Evolutionary conservation across 2,888 invertebrate species (phyloP).

Genomic region (Melieria picta): DNA sequence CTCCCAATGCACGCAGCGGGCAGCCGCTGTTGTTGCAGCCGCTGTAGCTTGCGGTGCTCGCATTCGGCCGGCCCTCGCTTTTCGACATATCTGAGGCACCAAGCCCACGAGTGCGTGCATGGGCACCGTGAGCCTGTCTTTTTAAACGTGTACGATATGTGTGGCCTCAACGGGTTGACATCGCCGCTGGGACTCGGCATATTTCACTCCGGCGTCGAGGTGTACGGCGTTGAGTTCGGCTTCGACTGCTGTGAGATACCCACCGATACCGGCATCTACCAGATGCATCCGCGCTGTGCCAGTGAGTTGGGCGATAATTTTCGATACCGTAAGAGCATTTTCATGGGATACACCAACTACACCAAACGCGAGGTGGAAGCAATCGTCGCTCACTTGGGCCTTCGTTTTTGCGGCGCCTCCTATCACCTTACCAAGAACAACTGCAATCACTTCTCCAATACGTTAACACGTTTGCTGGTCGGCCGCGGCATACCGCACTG

Average conservation of each 20-base stretch:
- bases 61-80: too few relatives aligned
- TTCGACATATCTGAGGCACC: too few relatives aligned
- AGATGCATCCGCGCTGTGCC: conserved; percentile 91
- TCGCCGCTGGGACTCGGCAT: conserved; percentile 93
- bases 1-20: too few relatives aligned
- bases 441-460: conserved; percentile 95
- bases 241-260: conserved; percentile 84
- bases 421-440: conserved; percentile 98
- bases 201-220: conserved; percentile 94
- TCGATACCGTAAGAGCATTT: conserved; percentile 88
- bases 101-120: too few relatives aligned
- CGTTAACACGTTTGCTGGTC: conserved; percentile 87
- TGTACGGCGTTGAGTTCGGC: conserved; percentile 79
- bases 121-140: conserved; percentile 76
- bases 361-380: conserved; percentile 88
- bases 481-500: conserved; percentile 93
- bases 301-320: conserved; percentile 95
- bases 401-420: conserved; percentile 92
- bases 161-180: conserved; percentile 93
- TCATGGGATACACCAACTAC: conserved; percentile 94
- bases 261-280: conserved; percentile 94
- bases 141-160: conserved; percentile 97
- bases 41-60: too few relatives aligned
- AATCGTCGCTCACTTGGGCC: conserved; percentile 87
- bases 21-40: too few relatives aligned